A percentile compares a stretch with the other conserved stretches of the same genome.
phyloP scores from a whole-genome alignment of 2,797 vertebrate species.

The Sitta carolinensis region DNA sequence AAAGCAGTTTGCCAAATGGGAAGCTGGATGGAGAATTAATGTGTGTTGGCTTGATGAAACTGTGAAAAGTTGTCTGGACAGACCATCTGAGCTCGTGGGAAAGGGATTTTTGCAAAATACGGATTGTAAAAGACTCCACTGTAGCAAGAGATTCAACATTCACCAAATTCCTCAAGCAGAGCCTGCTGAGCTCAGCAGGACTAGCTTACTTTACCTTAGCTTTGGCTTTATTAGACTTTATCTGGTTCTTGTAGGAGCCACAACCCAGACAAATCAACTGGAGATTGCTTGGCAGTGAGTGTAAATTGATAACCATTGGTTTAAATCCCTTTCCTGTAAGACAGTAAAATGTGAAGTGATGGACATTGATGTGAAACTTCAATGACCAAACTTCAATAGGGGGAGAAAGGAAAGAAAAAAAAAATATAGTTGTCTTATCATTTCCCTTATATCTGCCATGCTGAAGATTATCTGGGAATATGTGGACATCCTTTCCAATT shows the following conservation, averaged over 20 bases:
- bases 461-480: neutral
- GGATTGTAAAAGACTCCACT: neutral
- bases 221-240: neutral
- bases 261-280: neutral
- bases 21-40: neutral
- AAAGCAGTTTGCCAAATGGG: neutral
- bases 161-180: neutral
- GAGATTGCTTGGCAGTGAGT: neutral
- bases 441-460: neutral
- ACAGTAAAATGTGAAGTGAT: neutral
- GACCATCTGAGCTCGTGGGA: neutral
- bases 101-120: neutral
- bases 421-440: neutral
- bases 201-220: neutral
- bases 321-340: neutral
- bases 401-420: neutral
- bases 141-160: neutral
- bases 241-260: neutral
- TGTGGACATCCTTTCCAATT: neutral
- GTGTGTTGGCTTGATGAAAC: neutral
- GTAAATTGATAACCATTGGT: neutral
- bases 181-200: neutral
- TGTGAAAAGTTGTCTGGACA: neutral
- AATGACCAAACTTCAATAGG: neutral
- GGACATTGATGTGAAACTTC: neutral